Evolutionary conservation across 2,797 vertebrate genomes (phyloP).

Genomic region (Moxostoma hubbsi): DNA sequence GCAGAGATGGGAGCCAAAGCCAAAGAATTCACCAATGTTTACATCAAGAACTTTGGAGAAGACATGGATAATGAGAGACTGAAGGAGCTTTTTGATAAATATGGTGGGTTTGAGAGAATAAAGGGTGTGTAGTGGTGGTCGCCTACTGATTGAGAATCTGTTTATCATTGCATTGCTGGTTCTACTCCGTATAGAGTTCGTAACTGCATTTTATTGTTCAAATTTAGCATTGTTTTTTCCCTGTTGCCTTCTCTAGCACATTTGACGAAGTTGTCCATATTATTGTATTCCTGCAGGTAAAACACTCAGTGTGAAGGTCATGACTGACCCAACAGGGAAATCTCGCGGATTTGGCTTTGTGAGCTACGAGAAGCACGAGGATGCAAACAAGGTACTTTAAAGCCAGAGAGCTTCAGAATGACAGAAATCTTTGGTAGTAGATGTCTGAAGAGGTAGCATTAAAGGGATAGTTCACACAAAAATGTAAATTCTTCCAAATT

Average conservation of each 20-base stretch:
- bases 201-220: no score
- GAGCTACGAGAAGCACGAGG: conserved; percentile 98
- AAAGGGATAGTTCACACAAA: no score
- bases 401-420: not conserved
- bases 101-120: conserved; percentile 77
- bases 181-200: no score
- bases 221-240: no score
- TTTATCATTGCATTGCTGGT: not conserved
- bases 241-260: no score
- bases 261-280: not conserved
- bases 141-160: not conserved
- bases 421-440: not conserved
- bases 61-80: conserved; percentile 93
- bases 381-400: conserved; percentile 90
- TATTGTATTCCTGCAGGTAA: conserved; percentile 82
- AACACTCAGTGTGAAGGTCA: conserved; percentile 97
- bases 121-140: not conserved
- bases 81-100: conserved; percentile 95
- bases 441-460: not conserved
- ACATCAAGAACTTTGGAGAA: conserved; percentile 98
- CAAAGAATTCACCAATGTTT: conserved; percentile 98
- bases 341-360: conserved; percentile 99
- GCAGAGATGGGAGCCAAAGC: conserved; percentile 97
- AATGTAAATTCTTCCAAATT: no score
- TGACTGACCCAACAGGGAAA: conserved; percentile 94